Percentiles rank a stretch among this genome's conserved stretches.
These are phyloP conservation scores for Torymus tubicola DNA, from an alignment of 2,888 invertebrate genomes.

Conservation along the genomic window DNA sequence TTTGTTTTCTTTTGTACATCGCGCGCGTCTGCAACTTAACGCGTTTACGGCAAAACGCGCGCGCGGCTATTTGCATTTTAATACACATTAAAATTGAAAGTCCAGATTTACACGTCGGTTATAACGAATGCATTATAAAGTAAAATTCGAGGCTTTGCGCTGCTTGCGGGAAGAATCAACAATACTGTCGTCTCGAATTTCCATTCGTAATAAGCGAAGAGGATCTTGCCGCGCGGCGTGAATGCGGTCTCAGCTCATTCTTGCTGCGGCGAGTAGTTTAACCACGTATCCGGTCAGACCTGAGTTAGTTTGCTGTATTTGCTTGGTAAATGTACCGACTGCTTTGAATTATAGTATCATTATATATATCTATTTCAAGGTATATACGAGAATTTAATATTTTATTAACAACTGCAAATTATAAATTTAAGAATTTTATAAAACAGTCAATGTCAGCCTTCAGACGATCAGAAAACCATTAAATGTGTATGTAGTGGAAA, in stretches of 20 bases:
- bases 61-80: slow-evolving; percentile 8
- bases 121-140: slow-evolving; percentile 30
- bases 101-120: slow-evolving; percentile 1
- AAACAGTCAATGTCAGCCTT: too few species aligned
- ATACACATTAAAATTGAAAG: slow-evolving; percentile 5
- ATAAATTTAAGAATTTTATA: too few species aligned
- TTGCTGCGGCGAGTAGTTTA: slow-evolving; percentile 25
- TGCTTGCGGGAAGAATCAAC: slow-evolving; percentile 16
- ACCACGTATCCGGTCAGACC: slow-evolving; percentile 21
- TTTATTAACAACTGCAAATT: too few species aligned
- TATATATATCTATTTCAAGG: too few species aligned
- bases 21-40: neutral
- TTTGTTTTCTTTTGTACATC: too few species aligned
- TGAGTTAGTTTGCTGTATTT: neutral
- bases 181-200: slow-evolving; percentile 38
- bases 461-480: too few species aligned
- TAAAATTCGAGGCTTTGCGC: slow-evolving; percentile 7
- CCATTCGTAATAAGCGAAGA: slow-evolving; percentile 13
- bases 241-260: slow-evolving; percentile 12
- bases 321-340: neutral
- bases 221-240: neutral
- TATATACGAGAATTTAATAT: too few species aligned
- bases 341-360: too few species aligned
- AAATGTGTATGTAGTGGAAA: too few species aligned
- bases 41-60: neutral